Conservation (phyloP, 2,113 vertebrate genomes). For the Periophthalmodon schlosseri region DNA sequence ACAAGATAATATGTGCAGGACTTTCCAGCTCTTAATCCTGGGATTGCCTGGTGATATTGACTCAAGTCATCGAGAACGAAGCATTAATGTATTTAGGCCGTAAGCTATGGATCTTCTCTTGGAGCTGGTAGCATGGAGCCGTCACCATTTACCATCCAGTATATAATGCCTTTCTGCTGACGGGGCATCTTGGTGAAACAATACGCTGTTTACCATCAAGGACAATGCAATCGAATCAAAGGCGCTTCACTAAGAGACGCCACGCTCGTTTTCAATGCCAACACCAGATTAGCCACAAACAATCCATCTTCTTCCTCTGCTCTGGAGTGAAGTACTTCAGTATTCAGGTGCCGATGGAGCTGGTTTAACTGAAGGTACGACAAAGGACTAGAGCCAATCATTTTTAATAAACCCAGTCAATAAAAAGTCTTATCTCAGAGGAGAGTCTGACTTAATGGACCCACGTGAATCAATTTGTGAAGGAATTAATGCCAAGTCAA, state of each 20-base stretch:
- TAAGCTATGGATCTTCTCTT: conserved; percentile 5
- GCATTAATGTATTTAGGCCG: conserved; percentile 7
- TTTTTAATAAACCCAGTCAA: conserved; percentile 4
- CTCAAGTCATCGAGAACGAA: background rate
- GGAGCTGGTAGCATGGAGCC: background rate
- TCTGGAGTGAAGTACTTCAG: background rate
- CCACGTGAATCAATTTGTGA: background rate
- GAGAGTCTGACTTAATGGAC: conserved; percentile 2
- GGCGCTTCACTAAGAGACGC: conserved; percentile 17
- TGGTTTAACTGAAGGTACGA: background rate
- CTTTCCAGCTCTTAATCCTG: background rate
- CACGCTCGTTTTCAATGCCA: background rate
- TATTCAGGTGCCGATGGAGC: background rate
- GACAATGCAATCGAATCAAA: conserved; percentile 35
- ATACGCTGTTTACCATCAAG: conserved; percentile 27
- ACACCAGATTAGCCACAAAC: conserved; percentile 4
- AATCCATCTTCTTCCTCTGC: conserved; percentile 2
- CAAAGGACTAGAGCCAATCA: background rate
- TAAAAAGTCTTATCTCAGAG: background rate
- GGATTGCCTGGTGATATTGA: background rate
- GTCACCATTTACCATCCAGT: conserved; percentile 6
- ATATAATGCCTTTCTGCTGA: conserved; percentile 6
- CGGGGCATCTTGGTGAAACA: background rate
- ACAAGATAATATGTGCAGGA: background rate
- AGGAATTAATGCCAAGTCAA: conserved; percentile 1